Conservation (phyloP, 2,113 vertebrate species). For the Xiphorhynchus elegans region DNA sequence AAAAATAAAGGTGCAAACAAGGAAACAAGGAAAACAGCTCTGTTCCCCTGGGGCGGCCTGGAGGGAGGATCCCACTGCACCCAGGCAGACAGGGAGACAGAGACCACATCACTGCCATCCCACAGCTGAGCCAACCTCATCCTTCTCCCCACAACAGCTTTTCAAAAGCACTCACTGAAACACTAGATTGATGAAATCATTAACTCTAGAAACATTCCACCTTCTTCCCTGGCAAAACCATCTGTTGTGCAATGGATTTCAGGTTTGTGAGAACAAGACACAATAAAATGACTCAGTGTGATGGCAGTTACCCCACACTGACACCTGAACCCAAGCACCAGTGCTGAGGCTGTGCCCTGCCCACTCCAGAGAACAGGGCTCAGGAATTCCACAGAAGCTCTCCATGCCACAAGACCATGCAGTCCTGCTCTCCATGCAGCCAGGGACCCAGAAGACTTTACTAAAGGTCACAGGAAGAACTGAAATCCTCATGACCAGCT, state of each 20-base stretch:
- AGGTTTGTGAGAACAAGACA: not conserved
- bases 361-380: not conserved
- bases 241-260: not conserved
- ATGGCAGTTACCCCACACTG: not conserved
- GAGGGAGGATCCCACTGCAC: too few species aligned
- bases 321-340: not conserved
- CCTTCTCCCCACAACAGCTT: not conserved
- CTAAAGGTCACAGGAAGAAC: not conserved
- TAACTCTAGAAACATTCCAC: not conserved
- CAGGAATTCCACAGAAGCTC: not conserved
- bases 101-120: not conserved
- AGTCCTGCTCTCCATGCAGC: not conserved
- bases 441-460: not conserved
- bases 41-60: not conserved
- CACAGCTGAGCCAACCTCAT: not conserved
- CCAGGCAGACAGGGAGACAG: not conserved
- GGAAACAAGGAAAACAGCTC: not conserved
- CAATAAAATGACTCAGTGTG: not conserved
- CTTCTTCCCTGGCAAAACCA: not conserved
- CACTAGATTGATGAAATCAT: not conserved
- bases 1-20: too few species aligned
- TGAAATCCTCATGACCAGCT: not conserved
- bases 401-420: not conserved
- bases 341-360: not conserved
- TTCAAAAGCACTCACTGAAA: not conserved